Evolutionary conservation across 2,888 invertebrate species (phyloP), one percentile per base, ranked within the genome.

Genomic region (Drosophila kokeensis): DNA sequence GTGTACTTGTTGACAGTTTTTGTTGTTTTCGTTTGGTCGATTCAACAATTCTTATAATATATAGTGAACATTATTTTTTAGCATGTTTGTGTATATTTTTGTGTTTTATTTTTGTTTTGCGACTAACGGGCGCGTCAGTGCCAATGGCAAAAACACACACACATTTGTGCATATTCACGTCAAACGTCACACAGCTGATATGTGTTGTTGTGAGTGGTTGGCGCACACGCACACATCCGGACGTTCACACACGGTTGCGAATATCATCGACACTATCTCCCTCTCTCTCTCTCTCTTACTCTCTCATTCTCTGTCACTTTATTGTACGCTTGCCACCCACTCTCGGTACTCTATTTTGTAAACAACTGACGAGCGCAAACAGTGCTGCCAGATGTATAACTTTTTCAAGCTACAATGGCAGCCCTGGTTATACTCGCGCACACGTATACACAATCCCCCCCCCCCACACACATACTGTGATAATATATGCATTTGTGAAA

Each of bases 131-230:
- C 70, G 74, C 79, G 77, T 76, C 81, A 76, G 76, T 76, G 73
- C 74, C 78, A 78, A 78, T 75, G 65, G 64, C 73, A 83, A 67
- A 71, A 58, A 83, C 49, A 77, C 66, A 66, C n/a, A 60, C 18
- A 60, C 8, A 66, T 49, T 52, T 69, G 30, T 65, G 67, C 80
- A 80, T 76, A 71, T 69, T 67, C 69, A 78, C 57, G 15, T 69
- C 53, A 52, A 68, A 75, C 78, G 78, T 79, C 81, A 78, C 82
- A 83, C 85, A 84, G 83, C 83, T 84, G 83, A 85, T 84, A 77
- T 38, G 63, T 72, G 64, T 69, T 79, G 76, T 79, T 78, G 65
- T 73, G 71, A 81, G 78, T 81, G 71, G 69, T 75, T 73, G 65
- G 79, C 70, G 82, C 79, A 76, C 69, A 73, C 76, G 71, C 69